Evolutionary conservation across 1,140 invertebrate genomes (phyloP).

Genomic region (Gryllus bimaculatus): DNA sequence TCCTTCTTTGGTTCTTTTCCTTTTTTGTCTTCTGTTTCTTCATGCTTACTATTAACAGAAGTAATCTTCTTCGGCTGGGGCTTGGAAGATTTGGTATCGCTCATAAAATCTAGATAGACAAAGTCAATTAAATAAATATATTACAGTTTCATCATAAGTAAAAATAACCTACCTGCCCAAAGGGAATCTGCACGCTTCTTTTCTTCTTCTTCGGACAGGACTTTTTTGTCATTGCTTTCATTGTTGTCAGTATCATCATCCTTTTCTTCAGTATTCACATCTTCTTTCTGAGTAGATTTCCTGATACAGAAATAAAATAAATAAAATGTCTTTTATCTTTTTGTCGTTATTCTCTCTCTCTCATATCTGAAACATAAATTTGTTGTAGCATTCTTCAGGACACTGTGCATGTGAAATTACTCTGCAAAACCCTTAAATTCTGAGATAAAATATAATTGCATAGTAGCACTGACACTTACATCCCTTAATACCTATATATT

Average conservation of each 20-base stretch:
- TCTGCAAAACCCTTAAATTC: too few relatives aligned
- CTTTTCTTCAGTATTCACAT: not conserved
- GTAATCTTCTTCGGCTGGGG: constrained; percentile 22
- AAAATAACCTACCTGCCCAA: constrained; percentile 41
- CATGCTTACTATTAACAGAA: constrained; percentile 29
- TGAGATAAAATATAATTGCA: too few relatives aligned
- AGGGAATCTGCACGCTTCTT: constrained; percentile 59
- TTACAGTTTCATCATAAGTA: too few relatives aligned
- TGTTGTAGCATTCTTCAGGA: too few relatives aligned
- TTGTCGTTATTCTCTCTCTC: too few relatives aligned
- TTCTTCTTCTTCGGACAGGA: constrained; percentile 43
- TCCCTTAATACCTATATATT: too few relatives aligned
- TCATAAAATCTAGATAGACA: constrained; percentile 47
- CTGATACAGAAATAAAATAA: not conserved
- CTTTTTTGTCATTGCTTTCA: not conserved
- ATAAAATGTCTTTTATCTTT: not conserved
- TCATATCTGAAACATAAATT: too few relatives aligned
- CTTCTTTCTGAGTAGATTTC: not conserved
- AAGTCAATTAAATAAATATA: not conserved
- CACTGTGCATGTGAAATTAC: too few relatives aligned
- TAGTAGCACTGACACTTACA: too few relatives aligned
- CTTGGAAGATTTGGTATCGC: constrained; percentile 48
- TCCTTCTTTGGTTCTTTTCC: constrained; percentile 10
- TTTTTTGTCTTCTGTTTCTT: constrained; percentile 12
- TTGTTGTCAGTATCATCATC: not conserved